Evolutionary conservation across 1,140 invertebrate genomes (phyloP), one percentile per base, ranked within the genome.

Genomic region (Medauroidea extradentata): DNA sequence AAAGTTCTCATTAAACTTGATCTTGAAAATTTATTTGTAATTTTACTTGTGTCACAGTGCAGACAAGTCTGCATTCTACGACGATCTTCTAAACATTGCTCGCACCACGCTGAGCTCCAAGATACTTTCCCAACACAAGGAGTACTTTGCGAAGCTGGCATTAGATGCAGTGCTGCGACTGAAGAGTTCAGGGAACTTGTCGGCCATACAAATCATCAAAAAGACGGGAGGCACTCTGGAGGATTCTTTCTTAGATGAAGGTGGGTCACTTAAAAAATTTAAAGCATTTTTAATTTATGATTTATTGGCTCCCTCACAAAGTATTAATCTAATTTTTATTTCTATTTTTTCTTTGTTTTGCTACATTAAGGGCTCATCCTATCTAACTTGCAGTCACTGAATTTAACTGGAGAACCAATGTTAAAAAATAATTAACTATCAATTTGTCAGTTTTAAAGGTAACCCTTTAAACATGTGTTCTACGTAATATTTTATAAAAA

Each of bases 191-290:
- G 94, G 92, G 19, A 95, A 97, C 77, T 77, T 99, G 5, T 88
- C 93, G 68, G 93, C 96, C 16, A 99, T 99, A 73, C 97, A 99
- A 76, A 89, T 99, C 16, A 97, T 99, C 44, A 99, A 99, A 71
- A 98, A 96, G 68, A 85, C 89, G 44, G 97, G 98, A 60, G 95
- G 91, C 59, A 86, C 89, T 38, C 75, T 99, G 18, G 84, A 86
- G 59, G 96, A 99, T 71, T 99, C 96, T 13, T 99, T 98, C 76
- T 79, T 99, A 11, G 98, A 99, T 80, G 92, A 98, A 78, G 98
- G 83, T 83, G 71, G 42, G 16, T 38, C 19, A 0, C 3, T 13
- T 43, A 16, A 38, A 38, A 39, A 13, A 21, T 38, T 14, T 18
- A 3, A 3, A 42, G 8, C 24, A 24, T 43, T 46, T 24, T 44